Evolutionary conservation across 2,888 invertebrate genomes (phyloP).

Genomic region (Oligia strigilis): DNA sequence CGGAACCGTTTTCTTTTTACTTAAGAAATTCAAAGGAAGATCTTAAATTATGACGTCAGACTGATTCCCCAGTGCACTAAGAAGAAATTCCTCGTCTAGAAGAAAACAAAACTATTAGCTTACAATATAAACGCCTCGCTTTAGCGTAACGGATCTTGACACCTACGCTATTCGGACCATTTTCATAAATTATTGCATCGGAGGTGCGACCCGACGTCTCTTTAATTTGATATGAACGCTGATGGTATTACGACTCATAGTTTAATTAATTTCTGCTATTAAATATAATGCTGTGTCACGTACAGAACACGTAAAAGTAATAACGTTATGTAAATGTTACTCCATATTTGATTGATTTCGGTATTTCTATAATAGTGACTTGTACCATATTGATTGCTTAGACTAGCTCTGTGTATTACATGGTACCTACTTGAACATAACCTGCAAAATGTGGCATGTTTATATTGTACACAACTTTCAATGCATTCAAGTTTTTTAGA

Average conservation of each 20-base stretch:
- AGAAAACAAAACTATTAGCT: constrained; percentile 11
- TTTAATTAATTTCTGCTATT: constrained; percentile 37
- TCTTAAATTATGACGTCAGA: neutral
- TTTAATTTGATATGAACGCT: constrained; percentile 38
- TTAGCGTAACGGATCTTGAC: neutral
- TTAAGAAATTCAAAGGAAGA: neutral
- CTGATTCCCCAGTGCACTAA: neutral
- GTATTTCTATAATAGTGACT: neutral
- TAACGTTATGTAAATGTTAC: neutral
- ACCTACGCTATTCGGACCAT: neutral
- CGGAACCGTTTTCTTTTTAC: neutral
- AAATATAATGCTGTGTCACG: constrained; percentile 5
- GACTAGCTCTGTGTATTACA: neutral
- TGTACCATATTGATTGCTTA: neutral
- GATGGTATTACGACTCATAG: constrained; percentile 27
- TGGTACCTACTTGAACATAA: neutral
- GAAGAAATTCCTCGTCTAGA: neutral
- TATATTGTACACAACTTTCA: no score
- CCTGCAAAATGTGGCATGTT: neutral
- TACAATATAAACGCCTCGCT: neutral
- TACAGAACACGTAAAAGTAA: neutral
- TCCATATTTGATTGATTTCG: neutral
- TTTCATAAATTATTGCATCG: constrained; percentile 29
- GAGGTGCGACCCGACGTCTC: constrained; percentile 11
- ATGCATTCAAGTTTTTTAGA: no score